Evolutionary conservation across 2,888 invertebrate genomes (phyloP).

Genomic region (Folsomia manolachei): DNA sequence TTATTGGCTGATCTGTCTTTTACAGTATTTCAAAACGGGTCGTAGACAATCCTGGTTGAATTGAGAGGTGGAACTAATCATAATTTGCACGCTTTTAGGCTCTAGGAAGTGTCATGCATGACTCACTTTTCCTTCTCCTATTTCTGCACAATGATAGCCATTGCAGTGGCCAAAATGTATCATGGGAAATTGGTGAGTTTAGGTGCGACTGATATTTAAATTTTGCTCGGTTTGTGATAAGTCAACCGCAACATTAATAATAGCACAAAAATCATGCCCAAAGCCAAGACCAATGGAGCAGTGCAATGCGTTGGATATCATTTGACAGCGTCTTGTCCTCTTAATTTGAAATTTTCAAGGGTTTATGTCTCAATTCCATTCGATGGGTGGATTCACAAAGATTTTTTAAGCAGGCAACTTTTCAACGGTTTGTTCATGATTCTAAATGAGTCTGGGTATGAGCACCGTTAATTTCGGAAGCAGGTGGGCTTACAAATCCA

Average conservation of each 20-base stretch:
- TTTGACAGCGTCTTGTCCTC: too few relatives aligned
- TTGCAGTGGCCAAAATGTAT: neutral
- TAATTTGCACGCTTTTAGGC: neutral
- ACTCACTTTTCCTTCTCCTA: neutral
- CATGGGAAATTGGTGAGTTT: neutral
- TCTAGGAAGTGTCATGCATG: constrained; percentile 1
- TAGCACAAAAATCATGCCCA: too few relatives aligned
- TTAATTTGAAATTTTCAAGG: too few relatives aligned
- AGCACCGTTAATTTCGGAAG: constrained; percentile 6
- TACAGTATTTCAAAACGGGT: neutral
- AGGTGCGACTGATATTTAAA: neutral
- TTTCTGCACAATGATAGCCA: neutral
- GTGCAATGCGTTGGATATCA: too few relatives aligned
- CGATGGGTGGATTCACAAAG: too few relatives aligned
- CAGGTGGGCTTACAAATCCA: neutral
- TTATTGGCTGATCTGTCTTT: neutral
- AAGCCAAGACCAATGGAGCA: too few relatives aligned
- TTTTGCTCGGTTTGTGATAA: neutral
- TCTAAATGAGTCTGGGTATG: too few relatives aligned
- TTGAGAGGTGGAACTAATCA: neutral
- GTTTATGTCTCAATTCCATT: too few relatives aligned
- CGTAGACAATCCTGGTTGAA: neutral
- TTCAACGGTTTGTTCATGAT: too few relatives aligned
- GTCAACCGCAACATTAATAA: neutral
- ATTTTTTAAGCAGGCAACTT: too few relatives aligned